Evolutionary conservation across 2,888 invertebrate genomes (phyloP), one percentile per base, ranked within the genome.

Genomic region (Melipona beecheii): DNA sequence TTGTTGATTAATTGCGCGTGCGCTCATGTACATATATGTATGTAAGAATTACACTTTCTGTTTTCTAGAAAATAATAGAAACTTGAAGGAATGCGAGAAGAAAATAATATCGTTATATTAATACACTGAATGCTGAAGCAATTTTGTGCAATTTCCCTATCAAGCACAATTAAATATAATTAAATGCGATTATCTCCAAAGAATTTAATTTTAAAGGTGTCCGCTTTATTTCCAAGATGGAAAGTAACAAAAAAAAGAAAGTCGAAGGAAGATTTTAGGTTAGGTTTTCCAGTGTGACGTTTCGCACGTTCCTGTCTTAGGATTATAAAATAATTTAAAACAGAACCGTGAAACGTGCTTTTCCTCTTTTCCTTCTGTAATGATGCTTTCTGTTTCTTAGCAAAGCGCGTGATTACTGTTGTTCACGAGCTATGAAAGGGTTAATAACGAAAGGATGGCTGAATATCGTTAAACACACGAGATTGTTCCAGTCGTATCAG

Each of bases 401-500:
- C n/a, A 68, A 50, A 43, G 3, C 19, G 43, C 17, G 5, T 19
- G 24, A 52, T 60, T 27, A n/a, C 27, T 27, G n/a, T 4, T 43
- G 13, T 49, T 24, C 71, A 27, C 13, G 15, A 21, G 5, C 19
- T 43, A 54, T 49, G 68, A 62, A 78, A n/a, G 24, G 54, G 36
- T 72, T 81, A 56, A 81, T 81, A 56, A 81, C 27, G 24, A 62
- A 78, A 69, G 54, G 17, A 62, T 78, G 27, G 15, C 11, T n/a
- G 49, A 79, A 43, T n/a, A 19, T 43, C 27, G 17, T 74, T 69
- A 79, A 62, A 43, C 43, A 21, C 13, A 2, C 19, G n/a, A 58
- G 15, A 36, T 9, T 4, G 4, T 15, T 21, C 50, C 31, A 31
- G 62, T 58, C 56, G 27, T 64, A 36, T 36, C 15, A 74, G 54